Conservation (phyloP, 2,113 vertebrate genomes). For the Lipotes vexillifer region DNA sequence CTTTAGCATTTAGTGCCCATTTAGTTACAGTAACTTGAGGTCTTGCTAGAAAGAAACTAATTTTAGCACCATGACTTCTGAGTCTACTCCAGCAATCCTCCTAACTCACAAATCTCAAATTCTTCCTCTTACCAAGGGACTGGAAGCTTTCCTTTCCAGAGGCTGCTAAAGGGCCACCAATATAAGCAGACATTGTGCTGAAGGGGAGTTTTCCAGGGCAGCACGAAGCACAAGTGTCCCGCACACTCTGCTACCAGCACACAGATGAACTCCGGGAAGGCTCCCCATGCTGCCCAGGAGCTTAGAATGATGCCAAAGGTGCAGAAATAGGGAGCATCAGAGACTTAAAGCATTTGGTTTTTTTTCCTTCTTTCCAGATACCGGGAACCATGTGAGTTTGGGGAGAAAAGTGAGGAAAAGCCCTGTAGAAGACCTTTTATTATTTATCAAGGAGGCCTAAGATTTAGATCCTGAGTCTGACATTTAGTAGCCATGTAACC, state of each 20-base stretch:
- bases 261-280: not conserved
- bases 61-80: not conserved
- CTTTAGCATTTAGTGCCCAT: not conserved
- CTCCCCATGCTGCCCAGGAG: not conserved
- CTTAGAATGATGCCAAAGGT: not conserved
- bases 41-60: not conserved
- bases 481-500: not conserved
- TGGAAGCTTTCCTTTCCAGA: not conserved
- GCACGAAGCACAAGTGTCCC: not conserved
- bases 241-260: not conserved
- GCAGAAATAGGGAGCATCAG: not conserved
- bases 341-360: not conserved
- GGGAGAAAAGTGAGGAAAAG: not conserved
- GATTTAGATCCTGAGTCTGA: not conserved
- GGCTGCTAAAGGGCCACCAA: not conserved
- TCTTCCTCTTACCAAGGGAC: not conserved
- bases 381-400: not conserved
- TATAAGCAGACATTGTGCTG: not conserved
- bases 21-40: not conserved
- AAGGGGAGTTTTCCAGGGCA: not conserved
- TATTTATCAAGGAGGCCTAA: not conserved
- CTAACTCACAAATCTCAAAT: not conserved
- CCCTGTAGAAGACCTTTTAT: not conserved
- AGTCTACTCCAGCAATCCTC: not conserved
- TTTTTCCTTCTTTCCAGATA: not conserved